Percentiles rank a stretch among this genome's conserved stretches.
These are phyloP conservation scores for Epinotia demarniana DNA, from an alignment of 2,888 invertebrate species.

Conservation along the genomic window DNA sequence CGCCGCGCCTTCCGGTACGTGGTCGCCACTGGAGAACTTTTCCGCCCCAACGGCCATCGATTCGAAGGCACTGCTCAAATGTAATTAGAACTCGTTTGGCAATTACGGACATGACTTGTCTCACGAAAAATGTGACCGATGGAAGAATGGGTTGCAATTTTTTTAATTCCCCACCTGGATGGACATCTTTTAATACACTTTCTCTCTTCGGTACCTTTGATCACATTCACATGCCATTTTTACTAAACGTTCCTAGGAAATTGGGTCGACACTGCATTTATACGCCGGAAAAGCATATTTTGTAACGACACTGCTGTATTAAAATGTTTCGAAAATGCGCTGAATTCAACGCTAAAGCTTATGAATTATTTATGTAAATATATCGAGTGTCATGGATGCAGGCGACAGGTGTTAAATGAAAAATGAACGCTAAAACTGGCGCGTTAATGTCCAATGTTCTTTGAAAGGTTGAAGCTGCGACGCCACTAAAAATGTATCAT, in stretches of 20 bases:
- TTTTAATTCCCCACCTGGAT: too few species aligned
- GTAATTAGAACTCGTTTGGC: too few species aligned
- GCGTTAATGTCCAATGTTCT: background rate
- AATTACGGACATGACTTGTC: too few species aligned
- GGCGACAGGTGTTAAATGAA: background rate
- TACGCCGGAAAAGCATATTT: conserved; percentile 9
- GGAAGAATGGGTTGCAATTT: too few species aligned
- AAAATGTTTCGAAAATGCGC: conserved; percentile 9
- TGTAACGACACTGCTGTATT: conserved; percentile 3
- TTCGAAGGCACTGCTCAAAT: too few species aligned
- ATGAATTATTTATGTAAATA: conserved; percentile 39
- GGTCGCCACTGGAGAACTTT: too few species aligned
- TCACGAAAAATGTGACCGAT: too few species aligned
- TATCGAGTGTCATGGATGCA: conserved; percentile 11
- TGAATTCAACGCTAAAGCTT: conserved; percentile 3
- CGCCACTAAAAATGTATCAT: conserved; percentile 15
- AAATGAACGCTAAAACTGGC: background rate
- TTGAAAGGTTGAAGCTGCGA: background rate
- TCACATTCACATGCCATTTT: background rate
- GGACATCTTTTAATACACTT: background rate
- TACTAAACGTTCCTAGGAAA: background rate
- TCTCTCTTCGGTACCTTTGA: background rate
- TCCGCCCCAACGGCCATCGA: too few species aligned
- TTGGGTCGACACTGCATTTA: background rate
- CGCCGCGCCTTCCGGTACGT: too few species aligned